Percentiles rank a stretch among this genome's conserved stretches.
Conservation (phyloP, 2,888 invertebrate genomes). For the Bugulina stolonifera region DNA sequence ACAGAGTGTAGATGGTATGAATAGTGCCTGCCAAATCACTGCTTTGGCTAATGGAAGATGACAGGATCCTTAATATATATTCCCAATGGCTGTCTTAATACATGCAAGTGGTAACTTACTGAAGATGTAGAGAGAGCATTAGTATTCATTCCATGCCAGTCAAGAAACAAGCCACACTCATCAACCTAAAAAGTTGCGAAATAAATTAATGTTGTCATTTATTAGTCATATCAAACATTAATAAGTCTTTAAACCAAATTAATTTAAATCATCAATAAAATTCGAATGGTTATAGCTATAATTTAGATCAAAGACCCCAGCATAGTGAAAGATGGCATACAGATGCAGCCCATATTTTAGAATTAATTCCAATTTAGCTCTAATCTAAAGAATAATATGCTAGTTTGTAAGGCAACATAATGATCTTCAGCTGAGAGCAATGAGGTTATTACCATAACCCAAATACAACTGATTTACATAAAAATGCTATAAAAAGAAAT, state of each 20-base stretch:
- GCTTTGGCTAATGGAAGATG: no score
- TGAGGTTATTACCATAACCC: not conserved
- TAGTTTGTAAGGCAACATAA: not conserved
- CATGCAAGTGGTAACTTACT: no score
- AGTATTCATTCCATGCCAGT: no score
- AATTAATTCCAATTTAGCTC: not conserved
- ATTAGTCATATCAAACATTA: conserved; percentile 22
- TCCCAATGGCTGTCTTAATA: no score
- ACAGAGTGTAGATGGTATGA: no score
- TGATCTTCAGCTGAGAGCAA: not conserved
- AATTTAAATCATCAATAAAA: conserved; percentile 22
- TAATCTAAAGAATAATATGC: no score
- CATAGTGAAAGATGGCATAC: not conserved
- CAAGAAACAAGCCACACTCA: no score
- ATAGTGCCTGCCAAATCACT: no score
- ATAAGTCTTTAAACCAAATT: conserved; percentile 1
- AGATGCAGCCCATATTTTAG: not conserved
- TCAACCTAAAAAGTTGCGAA: no score
- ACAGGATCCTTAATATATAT: no score
- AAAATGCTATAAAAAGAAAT: not conserved
- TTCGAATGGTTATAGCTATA: not conserved
- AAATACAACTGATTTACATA: not conserved
- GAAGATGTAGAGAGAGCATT: no score
- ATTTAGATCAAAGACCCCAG: not conserved
- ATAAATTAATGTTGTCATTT: conserved; percentile 19